Base-by-base conservation (phyloP, 2,888 invertebrate species). In the Silvanus unidentatus region DNA sequence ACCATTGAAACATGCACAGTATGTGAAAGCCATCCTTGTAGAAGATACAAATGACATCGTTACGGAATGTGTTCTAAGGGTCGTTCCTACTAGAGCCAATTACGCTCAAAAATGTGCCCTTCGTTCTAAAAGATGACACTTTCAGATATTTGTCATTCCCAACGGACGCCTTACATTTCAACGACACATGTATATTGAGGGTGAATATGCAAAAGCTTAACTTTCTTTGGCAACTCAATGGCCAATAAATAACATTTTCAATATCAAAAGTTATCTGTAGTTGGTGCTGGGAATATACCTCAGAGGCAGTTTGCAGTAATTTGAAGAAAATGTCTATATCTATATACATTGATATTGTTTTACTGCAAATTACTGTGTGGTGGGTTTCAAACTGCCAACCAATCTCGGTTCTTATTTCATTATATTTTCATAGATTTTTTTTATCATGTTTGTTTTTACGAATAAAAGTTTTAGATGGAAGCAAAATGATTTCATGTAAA, bases 1-100 rank as follows among this genome's bases (percentile, higher is more conserved):
- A 52, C 47, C 50, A 48, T 51, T 44, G 54, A 47, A 53, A 57
- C 46, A 53, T 54, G 54, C 49, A 49, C 54, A 54, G 53, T 53
- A 50, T 54, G 54, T 49, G 43, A 45, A 47, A 51, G 48, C 45
- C 50, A 52, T 51, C 54, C 51, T 51, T 47, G 45, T 53, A 54
- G 55, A 54, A 58, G 57, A 58, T 59, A 60, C 58, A 62, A 61
- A 63, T 57, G 60, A 60, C 57, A 53, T 62, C 60, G 60, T 62
- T 63, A 60, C 48, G 50, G 46, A 53, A 57, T 58, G 55, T 57
- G 54, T 53, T 57, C 52, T 54, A 48, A 53, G 56, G 57, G 55
- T 56, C 55, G 54, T 52, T 48, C 29, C 40, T 29, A 43, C 28
- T 45, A 54, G 49, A n/a, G 53, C 61, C 61, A 62, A 60, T 63